Evolutionary conservation across 1,140 invertebrate species (phyloP).

Genomic region (Tachypleus tridentatus): DNA sequence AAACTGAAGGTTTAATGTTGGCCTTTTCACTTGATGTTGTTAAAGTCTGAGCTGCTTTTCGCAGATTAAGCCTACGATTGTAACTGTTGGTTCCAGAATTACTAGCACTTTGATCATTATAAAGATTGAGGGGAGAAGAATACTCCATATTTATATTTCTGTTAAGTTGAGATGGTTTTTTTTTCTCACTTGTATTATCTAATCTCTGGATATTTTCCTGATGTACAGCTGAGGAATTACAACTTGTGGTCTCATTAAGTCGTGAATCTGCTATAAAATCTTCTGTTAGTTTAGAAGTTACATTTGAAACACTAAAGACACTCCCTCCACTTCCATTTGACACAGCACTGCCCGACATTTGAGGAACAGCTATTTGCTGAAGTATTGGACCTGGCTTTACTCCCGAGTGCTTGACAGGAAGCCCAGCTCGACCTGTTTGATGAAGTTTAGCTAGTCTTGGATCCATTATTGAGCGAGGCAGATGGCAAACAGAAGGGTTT

Average conservation of each 20-base stretch:
- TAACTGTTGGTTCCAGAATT: slow-evolving; percentile 14
- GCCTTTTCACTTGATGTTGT: background rate
- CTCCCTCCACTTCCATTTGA: slow-evolving; percentile 1
- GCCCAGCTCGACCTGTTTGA: slow-evolving; percentile 1
- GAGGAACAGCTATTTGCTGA: background rate
- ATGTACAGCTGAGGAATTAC: slow-evolving; percentile 6
- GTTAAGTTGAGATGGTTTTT: slow-evolving; percentile 12
- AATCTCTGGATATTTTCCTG: slow-evolving; percentile 8
- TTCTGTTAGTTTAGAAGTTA: background rate
- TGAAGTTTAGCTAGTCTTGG: slow-evolving; percentile 18
- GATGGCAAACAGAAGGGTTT: slow-evolving; percentile 11
- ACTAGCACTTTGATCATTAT: slow-evolving; percentile 5
- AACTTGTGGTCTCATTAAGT: background rate
- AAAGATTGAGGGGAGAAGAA: slow-evolving; percentile 19
- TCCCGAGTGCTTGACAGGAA: background rate
- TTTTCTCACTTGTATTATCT: slow-evolving; percentile 9
- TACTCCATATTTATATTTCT: slow-evolving; percentile 20
- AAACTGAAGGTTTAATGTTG: background rate
- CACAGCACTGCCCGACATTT: background rate
- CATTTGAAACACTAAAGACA: background rate
- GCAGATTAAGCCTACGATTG: slow-evolving; percentile 11
- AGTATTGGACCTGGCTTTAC: background rate
- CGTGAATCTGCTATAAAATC: no score
- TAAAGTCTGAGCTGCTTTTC: background rate
- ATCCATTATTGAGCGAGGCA: slow-evolving; percentile 15